These are phyloP conservation scores for Potamarius usumacintae DNA, from an alignment of 2,113 vertebrate species.

Conservation along the genomic window DNA sequence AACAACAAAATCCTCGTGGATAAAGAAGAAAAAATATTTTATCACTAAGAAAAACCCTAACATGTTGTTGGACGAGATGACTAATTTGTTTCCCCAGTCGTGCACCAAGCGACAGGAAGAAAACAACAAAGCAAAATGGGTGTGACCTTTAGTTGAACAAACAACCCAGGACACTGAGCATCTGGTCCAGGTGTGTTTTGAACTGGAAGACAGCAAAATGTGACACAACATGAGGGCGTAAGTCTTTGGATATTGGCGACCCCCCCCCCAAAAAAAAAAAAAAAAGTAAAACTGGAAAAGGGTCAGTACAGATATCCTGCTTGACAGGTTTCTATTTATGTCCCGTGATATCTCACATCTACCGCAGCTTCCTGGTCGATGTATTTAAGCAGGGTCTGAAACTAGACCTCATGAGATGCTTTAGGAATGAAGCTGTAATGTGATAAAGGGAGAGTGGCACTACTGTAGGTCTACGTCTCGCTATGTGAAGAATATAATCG, in stretches of 20 bases:
- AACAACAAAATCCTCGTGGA: too few relatives aligned
- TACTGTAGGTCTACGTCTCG: neutral
- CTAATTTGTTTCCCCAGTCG: too few relatives aligned
- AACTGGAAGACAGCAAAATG: too few relatives aligned
- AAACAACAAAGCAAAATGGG: neutral
- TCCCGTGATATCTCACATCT: neutral
- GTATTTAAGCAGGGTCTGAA: constrained; percentile 18
- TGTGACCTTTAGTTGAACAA: neutral
- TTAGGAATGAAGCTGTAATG: constrained; percentile 10
- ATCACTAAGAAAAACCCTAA: too few relatives aligned
- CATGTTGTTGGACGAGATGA: too few relatives aligned
- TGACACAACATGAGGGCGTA: neutral
- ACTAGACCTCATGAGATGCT: constrained; percentile 11
- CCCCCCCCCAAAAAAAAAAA: neutral
- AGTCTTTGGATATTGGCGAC: neutral
- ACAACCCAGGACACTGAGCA: neutral
- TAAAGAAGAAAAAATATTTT: too few relatives aligned
- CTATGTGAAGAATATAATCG: neutral
- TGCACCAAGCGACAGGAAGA: neutral
- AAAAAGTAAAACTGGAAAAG: too few relatives aligned
- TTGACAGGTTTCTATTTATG: neutral
- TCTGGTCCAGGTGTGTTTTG: neutral
- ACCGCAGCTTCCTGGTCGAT: neutral
- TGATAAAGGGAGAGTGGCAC: constrained; percentile 15
- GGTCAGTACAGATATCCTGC: neutral